Evolutionary conservation across 2,888 invertebrate genomes (phyloP).

Genomic region (Cheilosia urbana): DNA sequence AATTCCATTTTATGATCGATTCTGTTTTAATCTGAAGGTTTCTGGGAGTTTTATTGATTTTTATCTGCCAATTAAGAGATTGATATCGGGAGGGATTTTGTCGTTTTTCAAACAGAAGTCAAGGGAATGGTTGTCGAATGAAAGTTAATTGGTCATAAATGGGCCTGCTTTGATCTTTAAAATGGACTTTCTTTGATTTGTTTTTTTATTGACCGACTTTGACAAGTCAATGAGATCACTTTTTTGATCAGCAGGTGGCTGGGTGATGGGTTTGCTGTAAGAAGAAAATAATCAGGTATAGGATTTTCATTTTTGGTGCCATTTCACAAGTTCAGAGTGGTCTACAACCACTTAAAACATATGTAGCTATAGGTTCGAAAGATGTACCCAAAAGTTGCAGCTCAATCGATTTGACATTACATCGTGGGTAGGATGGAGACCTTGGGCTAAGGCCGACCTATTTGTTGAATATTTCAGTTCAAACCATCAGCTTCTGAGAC

Average conservation of each 20-base stretch:
- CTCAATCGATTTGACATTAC: too few relatives aligned
- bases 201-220: background rate
- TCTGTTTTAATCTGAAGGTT: constrained; percentile 19
- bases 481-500: too few relatives aligned
- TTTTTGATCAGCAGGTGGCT: background rate
- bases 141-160: constrained; percentile 61
- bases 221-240: background rate
- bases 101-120: constrained; percentile 47
- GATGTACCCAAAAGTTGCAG: too few relatives aligned
- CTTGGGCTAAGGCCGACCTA: too few relatives aligned
- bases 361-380: too few relatives aligned
- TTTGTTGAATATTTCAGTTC: too few relatives aligned
- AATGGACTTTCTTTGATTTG: background rate
- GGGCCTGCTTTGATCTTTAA: constrained; percentile 11
- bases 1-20: constrained; percentile 52
- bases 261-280: background rate
- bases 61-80: constrained; percentile 69
- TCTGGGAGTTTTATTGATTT: constrained; percentile 37
- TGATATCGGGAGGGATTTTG: constrained; percentile 29
- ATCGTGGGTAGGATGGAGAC: too few relatives aligned
- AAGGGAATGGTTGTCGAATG: constrained; percentile 17
- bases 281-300: too few relatives aligned
- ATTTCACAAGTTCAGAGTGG: too few relatives aligned
- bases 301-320: too few relatives aligned
- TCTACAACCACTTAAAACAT: too few relatives aligned